These are phyloP conservation scores for Coenonympha glycerion DNA, from an alignment of 2,888 invertebrate genomes.

Conservation along the genomic window DNA sequence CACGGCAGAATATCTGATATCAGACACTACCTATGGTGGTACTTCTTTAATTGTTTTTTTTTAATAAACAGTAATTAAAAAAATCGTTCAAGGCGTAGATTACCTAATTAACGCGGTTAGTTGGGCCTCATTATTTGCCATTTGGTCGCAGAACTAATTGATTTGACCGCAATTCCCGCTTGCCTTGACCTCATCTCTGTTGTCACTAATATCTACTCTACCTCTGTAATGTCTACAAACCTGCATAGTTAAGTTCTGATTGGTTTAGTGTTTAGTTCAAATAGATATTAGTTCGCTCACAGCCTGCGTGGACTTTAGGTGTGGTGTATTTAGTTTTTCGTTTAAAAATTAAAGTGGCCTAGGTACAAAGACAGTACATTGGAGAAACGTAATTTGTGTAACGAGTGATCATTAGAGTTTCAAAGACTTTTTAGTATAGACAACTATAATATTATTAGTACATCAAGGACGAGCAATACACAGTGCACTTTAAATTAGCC, in stretches of 20 bases:
- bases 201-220: background rate
- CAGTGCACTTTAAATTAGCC: too few relatives aligned
- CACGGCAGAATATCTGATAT: too few relatives aligned
- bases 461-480: too few relatives aligned
- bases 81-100: background rate
- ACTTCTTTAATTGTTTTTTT: background rate
- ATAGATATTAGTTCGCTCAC: background rate
- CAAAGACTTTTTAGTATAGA: too few relatives aligned
- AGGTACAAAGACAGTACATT: too few relatives aligned
- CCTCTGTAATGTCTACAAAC: background rate
- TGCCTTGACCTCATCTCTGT: constrained; percentile 4
- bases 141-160: background rate
- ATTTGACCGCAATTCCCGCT: background rate
- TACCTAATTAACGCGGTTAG: background rate
- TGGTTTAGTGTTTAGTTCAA: background rate
- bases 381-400: too few relatives aligned
- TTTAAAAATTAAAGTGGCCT: too few relatives aligned
- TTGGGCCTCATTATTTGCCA: background rate
- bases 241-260: background rate
- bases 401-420: too few relatives aligned
- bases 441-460: too few relatives aligned
- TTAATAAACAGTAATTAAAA: background rate
- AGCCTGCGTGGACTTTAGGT: too few relatives aligned
- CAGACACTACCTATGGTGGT: too few relatives aligned
- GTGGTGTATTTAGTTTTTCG: background rate